Evolutionary conservation across 2,797 vertebrate species (phyloP), one percentile per base, ranked within the genome.

Genomic region (Paratrypauchen microcephalus): DNA sequence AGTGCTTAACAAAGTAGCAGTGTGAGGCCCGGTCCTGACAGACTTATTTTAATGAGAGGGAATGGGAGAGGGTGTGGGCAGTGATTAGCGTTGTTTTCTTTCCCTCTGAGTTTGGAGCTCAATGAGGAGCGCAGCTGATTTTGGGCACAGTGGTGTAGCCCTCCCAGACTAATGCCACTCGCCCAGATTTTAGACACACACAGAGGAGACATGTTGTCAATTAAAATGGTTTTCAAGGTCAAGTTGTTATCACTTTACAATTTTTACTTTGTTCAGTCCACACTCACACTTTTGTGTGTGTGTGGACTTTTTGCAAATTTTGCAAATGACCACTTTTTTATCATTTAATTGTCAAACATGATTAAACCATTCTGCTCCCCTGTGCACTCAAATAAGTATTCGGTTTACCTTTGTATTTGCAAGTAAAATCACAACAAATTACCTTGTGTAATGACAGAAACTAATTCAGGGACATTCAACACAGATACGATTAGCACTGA

Each of bases 1-100:
- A 79, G 79, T 50, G 70, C 73, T 86, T 86, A 86, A 86, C 83
- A 85, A 81, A 75, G 75, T 82, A 90, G 89, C 83, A 83, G 83
- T 80, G 89, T 89, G 85, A 84, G 69, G 76, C 74, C 63, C 11
- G 41, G 73, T 79, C 77, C 68, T 76, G 74, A 56, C 45, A 0
- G 74, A 83, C 76, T 83, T 80, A 32, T 78, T 85, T 83, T 86
- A 86, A 86, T 80, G 79, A 87, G 83, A 63, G 73, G 72, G 77
- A 84, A 86, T 82, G 65, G 80, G 77, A 77, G 80, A 73, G 78
- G 77, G 61, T 68, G 72, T 73, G 80, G 70, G 69, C 67, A 81
- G 75, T 85, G 83, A 89, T 89, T 84, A 85, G 74, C 55, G 6
- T 70, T 73, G 77, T 84, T 89, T 88, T 78, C 77, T 79, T 75